A percentile compares a stretch with the other conserved stretches of the same genome.
Conservation (phyloP, 2,888 invertebrate species). For the Nomada goodeniana region DNA sequence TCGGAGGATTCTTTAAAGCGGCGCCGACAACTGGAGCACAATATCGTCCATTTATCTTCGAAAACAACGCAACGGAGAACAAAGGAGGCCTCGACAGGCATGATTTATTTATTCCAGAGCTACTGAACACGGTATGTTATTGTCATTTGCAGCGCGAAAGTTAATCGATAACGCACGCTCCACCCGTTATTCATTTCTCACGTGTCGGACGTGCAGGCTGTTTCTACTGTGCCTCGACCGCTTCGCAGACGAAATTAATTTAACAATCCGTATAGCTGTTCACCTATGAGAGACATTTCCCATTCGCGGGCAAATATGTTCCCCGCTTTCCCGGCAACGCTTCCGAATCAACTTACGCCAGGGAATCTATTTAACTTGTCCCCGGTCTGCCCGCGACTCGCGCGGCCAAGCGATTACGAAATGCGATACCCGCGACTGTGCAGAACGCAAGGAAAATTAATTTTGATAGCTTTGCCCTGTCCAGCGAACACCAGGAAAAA, state of each 20-base stretch:
- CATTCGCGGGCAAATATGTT: too few species aligned
- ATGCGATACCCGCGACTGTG: too few species aligned
- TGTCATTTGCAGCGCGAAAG: slow-evolving; percentile 40
- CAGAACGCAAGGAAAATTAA: not conserved
- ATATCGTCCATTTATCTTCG: slow-evolving; percentile 8
- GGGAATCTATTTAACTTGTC: too few species aligned
- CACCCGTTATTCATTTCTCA: slow-evolving; percentile 45
- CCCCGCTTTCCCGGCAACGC: too few species aligned
- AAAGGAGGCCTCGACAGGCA: slow-evolving; percentile 4
- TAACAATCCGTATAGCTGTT: too few species aligned
- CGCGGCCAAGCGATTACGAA: too few species aligned
- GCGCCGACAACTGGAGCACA: not conserved
- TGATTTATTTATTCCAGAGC: slow-evolving; percentile 39
- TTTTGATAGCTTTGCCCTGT: not conserved
- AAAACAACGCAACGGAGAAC: slow-evolving; percentile 4
- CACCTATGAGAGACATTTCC: too few species aligned
- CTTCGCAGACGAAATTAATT: too few species aligned
- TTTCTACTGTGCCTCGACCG: slow-evolving; percentile 10
- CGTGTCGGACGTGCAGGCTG: slow-evolving; percentile 33
- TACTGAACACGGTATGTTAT: slow-evolving; percentile 35
- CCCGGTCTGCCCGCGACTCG: too few species aligned
- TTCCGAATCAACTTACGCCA: too few species aligned
- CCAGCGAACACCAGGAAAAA: not conserved
- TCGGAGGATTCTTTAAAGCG: not conserved
- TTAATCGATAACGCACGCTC: slow-evolving; percentile 45